Evolutionary conservation across 2,888 invertebrate genomes (phyloP), one percentile per base, ranked within the genome.

Genomic region (Aplocera efformata): DNA sequence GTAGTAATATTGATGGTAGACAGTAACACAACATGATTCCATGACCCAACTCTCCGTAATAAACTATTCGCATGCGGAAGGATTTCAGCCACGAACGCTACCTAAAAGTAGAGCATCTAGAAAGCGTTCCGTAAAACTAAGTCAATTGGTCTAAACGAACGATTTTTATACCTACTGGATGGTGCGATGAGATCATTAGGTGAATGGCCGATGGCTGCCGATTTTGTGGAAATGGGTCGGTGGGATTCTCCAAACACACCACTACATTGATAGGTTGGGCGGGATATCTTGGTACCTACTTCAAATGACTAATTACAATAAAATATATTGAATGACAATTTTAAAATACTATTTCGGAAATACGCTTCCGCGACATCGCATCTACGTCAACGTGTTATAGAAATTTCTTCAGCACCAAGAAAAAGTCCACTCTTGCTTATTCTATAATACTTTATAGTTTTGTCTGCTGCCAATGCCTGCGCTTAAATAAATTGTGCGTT

Each of bases 101-200:
- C 63, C 63, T 56, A 66, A 72, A 79, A 74, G 53, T 77, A 63
- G 80, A 66, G 39, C 82, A 67, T 72, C 75, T 72, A 74, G 80
- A 83, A 82, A 82, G 77, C 70, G 73, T 69, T 64, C 73, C 63
- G 79, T 80, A 81, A 17, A 77, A 79, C 78, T 74, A 75, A 80
- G 74, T 74, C 83, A 80, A 84, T 84, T 84, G 83, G 67, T 76
- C 73, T 73, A 76, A 80, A 76, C 77, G 70, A 73, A 71, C 66
- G 67, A 76, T 75, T 83, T 82, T 83, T 83, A 79, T 81, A 82
- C 75, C n/a, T n/a, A n/a, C n/a, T n/a, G n/a, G n/a, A n/a, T 78
- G 68, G 79, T 72, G 56, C 82, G 79, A 79, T 86, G 85, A 85
- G 77, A 80, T 86, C 85, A 86, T 72, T 72, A 68, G 84, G 81